These are phyloP conservation scores for Heteractis magnifica DNA, from an alignment of 92 coral and sea anemone genomes.

Conservation along the genomic window DNA sequence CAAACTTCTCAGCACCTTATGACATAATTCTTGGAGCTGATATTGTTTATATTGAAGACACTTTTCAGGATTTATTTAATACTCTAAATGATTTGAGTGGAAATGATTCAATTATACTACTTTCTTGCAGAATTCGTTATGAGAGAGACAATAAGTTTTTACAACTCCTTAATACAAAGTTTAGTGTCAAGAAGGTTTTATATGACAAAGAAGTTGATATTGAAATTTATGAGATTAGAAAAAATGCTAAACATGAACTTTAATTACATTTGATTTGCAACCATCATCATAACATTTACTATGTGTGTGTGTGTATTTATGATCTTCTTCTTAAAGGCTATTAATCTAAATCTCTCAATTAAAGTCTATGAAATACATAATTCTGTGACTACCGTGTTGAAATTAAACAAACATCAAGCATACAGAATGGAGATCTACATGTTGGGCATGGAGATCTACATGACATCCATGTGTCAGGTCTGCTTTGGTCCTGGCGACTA, in stretches of 20 bases:
- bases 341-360: not conserved
- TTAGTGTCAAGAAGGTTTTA: conserved; percentile 47
- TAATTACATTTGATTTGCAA: not conserved
- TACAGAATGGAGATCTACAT: conserved; percentile 86
- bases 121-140: conserved; percentile 93
- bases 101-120: conserved; percentile 55
- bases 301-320: no score
- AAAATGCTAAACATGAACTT: conserved; percentile 20
- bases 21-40: conserved; percentile 92
- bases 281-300: not conserved
- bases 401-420: conserved; percentile 86
- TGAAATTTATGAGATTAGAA: conserved; percentile 63
- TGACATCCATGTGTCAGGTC: conserved; percentile 91
- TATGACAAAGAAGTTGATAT: conserved; percentile 73
- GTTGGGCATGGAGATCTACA: conserved; percentile 94
- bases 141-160: conserved; percentile 82
- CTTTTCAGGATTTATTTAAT: conserved; percentile 66
- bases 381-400: not conserved
- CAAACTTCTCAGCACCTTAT: conserved; percentile 68
- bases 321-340: not conserved
- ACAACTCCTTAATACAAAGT: conserved; percentile 55
- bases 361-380: not conserved
- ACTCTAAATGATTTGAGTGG: conserved; percentile 77
- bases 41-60: conserved; percentile 88
- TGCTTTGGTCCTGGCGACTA: conserved; percentile 90